phyloP scores from a whole-genome alignment of 1,140 invertebrate species.

The Nasonia giraulti region DNA sequence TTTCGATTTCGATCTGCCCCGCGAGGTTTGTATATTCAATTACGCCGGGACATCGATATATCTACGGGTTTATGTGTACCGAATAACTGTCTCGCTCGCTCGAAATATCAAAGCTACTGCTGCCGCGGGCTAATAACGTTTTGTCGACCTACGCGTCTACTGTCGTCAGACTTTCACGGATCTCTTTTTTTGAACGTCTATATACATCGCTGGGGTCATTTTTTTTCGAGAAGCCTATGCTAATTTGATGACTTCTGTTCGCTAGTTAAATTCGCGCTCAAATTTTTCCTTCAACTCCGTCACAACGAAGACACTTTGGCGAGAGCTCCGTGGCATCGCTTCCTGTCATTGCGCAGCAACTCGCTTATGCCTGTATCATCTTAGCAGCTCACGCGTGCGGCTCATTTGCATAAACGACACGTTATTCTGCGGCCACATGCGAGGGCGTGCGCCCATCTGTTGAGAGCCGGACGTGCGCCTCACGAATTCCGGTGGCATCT shows the following conservation, averaged over 20 bases:
- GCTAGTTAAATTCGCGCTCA: too few species aligned
- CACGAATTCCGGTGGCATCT: background rate
- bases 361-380: background rate
- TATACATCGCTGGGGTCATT: too few species aligned
- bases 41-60: background rate
- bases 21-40: slow-evolving; percentile 27
- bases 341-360: background rate
- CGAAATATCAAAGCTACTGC: slow-evolving; percentile 7
- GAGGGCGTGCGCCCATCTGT: background rate
- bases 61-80: background rate
- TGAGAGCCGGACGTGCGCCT: background rate
- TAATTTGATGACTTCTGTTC: too few species aligned
- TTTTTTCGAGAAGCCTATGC: too few species aligned
- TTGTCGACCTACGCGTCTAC: slow-evolving; percentile 2
- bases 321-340: background rate
- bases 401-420: slow-evolving; percentile 26
- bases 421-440: slow-evolving; percentile 9
- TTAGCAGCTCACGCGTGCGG: background rate
- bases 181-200: background rate
- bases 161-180: slow-evolving; percentile 18
- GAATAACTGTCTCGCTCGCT: background rate
- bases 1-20: slow-evolving; percentile 10
- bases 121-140: slow-evolving; percentile 4
- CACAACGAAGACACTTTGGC: background rate
- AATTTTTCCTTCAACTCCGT: background rate